phyloP scores from a whole-genome alignment of 2,888 invertebrate species.

The Trypoxylon attenuatum region DNA sequence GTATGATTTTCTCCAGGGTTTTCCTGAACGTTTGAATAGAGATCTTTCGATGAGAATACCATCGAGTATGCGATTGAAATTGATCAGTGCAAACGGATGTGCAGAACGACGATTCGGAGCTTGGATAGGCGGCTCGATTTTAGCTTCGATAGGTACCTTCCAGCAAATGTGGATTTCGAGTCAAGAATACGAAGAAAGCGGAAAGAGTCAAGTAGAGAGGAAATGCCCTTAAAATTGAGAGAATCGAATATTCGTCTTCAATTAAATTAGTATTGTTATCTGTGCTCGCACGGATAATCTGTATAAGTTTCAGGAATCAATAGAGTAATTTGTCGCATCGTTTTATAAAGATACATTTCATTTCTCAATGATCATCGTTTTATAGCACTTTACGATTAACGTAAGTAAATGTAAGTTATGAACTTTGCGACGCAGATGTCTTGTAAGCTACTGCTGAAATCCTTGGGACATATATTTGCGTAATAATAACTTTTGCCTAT shows the following conservation, averaged over 20 bases:
- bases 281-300: slow-evolving; percentile 36
- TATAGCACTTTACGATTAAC: background rate
- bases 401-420: background rate
- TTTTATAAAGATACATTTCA: background rate
- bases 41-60: slow-evolving; percentile 92
- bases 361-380: slow-evolving; percentile 2
- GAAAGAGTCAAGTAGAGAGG: slow-evolving; percentile 96
- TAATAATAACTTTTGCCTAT: background rate
- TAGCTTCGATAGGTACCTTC: slow-evolving; percentile 98
- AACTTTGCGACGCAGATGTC: background rate
- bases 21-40: slow-evolving; percentile 92
- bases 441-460: background rate
- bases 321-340: background rate
- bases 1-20: slow-evolving; percentile 82
- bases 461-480: background rate
- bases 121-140: slow-evolving; percentile 99
- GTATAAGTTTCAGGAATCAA: background rate
- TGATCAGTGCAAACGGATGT: slow-evolving; percentile 93
- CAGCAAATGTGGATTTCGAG: slow-evolving; percentile 99
- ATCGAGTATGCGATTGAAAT: slow-evolving; percentile 94
- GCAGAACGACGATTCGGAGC: slow-evolving; percentile 96
- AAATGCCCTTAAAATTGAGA: slow-evolving; percentile 85
- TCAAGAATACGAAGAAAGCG: slow-evolving; percentile 98
- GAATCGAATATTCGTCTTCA: slow-evolving; percentile 12
- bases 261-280: slow-evolving; percentile 15